Evolutionary conservation across 2,888 invertebrate species (phyloP), one percentile per base, ranked within the genome.

Genomic region (Ochropacha duplaris): DNA sequence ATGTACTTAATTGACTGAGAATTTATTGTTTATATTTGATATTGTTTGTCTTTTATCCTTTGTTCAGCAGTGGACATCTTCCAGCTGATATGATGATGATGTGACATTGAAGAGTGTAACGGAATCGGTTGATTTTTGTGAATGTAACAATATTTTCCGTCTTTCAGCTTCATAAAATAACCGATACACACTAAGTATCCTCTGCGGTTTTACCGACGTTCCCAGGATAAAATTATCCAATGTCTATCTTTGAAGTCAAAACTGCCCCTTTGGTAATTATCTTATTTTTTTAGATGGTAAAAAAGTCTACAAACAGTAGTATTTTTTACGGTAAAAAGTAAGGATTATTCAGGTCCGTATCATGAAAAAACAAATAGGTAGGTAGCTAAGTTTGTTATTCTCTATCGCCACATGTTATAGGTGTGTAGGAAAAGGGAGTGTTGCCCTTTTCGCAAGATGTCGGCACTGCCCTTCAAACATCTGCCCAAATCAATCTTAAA

Each of bases 401-500:
- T 39, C 39, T 39, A 1, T 19, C n/a, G 44, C 8, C 44, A 44
- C 19, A n/a, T 44, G 19, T 19, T 50, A 66, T 58, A 57, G 16
- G 6, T 54, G 58, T 59, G 31, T 54, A 59, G 58, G 44, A 56
- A 56, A 54, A 65, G 52, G 59, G 59, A 59, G 55, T 58, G 65
- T 72, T 72, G 76, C 83, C 81, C 83, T 85, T 83, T 83, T 81
- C 67, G 65, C 64, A 66, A 79, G 69, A 73, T 68, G 69, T 63
- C 65, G 74, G 61, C 65, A 70, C 69, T 80, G 78, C 87, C 88
- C 86, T 83, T 81, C 84, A 83, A 83, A 72, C 88, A 86, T 88
- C 88, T 90, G 91, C 88, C 85, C 85, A 83, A 91, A 91, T 92
- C 92, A 92, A 92, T 92, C 92, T 90, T 88, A 90, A 90, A 92